Percentiles rank a stretch among this genome's conserved stretches.
Evolutionary conservation across 1,140 invertebrate genomes (phyloP).

Genomic region (Carposina sasakii): DNA sequence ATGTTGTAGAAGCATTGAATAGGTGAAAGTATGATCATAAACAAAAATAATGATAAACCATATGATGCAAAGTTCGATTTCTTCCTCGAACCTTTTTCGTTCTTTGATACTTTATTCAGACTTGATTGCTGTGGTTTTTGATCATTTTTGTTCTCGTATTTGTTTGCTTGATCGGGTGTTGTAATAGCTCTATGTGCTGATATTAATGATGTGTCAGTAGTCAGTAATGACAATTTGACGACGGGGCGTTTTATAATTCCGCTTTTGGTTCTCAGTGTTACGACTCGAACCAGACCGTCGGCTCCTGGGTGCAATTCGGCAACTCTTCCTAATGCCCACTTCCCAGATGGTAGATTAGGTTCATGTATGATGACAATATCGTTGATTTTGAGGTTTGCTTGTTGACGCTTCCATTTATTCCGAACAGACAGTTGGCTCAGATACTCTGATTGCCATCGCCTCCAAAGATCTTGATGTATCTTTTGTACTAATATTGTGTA

Average conservation of each 20-base stretch:
- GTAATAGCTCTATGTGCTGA: no score
- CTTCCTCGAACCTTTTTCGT: no score
- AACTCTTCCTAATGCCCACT: constrained; percentile 42
- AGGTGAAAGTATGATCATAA: not conserved
- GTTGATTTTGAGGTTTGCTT: constrained; percentile 5
- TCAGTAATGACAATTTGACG: constrained; percentile 5
- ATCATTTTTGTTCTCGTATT: not conserved
- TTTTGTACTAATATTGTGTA: constrained; percentile 19
- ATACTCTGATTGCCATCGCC: constrained; percentile 32
- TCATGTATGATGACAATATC: constrained; percentile 37
- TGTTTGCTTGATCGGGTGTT: not conserved
- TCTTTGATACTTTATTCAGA: not conserved
- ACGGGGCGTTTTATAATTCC: constrained; percentile 13
- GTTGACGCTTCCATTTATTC: constrained; percentile 22
- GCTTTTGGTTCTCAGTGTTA: constrained; percentile 28
- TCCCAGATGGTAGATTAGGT: constrained; percentile 29
- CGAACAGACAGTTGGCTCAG: constrained; percentile 22
- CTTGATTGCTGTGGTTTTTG: not conserved
- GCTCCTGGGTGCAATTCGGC: constrained; percentile 29
- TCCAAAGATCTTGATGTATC: constrained; percentile 32
- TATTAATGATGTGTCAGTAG: no score
- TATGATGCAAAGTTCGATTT: not conserved
- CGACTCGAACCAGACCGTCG: constrained; percentile 40
- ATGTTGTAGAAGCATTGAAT: not conserved
- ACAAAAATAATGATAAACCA: not conserved